A percentile compares a stretch with the other conserved stretches of the same genome.
These are phyloP conservation scores for Cairina moschata DNA, from an alignment of 2,113 vertebrate species.

Conservation along the genomic window DNA sequence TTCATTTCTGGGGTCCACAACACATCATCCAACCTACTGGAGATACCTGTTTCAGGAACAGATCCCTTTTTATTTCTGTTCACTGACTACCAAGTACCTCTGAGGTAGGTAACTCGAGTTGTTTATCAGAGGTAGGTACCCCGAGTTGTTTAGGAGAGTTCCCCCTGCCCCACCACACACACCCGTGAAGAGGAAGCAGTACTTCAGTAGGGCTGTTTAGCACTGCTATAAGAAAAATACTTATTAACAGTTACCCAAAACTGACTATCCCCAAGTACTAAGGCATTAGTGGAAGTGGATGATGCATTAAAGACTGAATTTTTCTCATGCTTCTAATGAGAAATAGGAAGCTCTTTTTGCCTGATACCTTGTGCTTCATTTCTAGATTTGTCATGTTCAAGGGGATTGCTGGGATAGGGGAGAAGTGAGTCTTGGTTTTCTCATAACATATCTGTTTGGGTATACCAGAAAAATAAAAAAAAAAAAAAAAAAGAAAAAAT, in stretches of 20 bases:
- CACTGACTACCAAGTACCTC: background rate
- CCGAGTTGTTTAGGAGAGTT: background rate
- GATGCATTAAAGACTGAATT: background rate
- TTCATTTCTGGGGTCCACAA: background rate
- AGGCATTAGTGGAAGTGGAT: background rate
- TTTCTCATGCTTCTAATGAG: background rate
- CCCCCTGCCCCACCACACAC: background rate
- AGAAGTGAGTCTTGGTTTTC: background rate
- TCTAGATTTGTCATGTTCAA: background rate
- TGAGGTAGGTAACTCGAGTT: background rate
- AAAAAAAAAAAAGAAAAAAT: background rate
- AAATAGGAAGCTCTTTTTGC: background rate
- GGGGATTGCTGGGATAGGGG: background rate
- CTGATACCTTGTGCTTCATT: background rate
- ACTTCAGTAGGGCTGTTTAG: background rate
- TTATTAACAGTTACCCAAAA: background rate
- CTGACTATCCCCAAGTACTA: background rate
- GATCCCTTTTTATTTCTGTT: background rate
- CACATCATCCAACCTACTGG: background rate
- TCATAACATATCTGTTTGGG: background rate
- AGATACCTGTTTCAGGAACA: background rate
- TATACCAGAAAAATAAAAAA: background rate
- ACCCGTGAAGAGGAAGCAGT: fast-evolving
- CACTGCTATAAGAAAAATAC: background rate
- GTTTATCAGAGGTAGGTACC: background rate